Base-by-base conservation (phyloP, 2,888 invertebrate species). In the Ischnus inquisitorius region DNA sequence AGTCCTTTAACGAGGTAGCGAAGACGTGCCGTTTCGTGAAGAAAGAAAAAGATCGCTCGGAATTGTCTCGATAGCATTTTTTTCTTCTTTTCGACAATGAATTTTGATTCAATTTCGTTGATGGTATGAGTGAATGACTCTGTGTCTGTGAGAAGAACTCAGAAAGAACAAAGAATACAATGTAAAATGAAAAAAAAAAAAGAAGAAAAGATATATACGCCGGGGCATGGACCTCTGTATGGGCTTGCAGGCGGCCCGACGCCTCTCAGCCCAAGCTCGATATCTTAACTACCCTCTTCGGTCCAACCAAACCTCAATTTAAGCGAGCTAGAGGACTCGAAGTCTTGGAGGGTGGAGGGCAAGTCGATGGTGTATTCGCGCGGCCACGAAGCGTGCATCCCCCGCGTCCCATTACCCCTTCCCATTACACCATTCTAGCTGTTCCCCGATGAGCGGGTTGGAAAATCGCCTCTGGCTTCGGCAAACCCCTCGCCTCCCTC, bases 201-300 rank as follows among this genome's bases (percentile, higher is more conserved):
- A 22, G 2, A 39, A 46, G 28, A 19, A 43, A 39, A 46, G 68
- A 48, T 48, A 25, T 51, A 69, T 62, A 64, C 60, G 51, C 46
- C 51, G 12, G 79, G 68, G 51, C 60, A 80, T 80, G 79, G 48
- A 75, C 67, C 74, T 80, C 68, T 80, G 67, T 60, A 75, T 62
- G 72, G 67, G 67, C 22, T 62, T 19, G 74, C 67, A 34, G 72
- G 57, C 67, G 74, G 14, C 19, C 48, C 72, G 57, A 65, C 57
- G 65, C 46, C 65, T 67, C 79, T 74, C 75, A 75, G 75, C 14
- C 75, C 41, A 75, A 48, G 87, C 80, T 87, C 87, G 82, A 87
- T 87, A 87, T 85, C 87, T 87, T 87, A 87, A 87, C 87, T 87
- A 87, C 83, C 87, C 79, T 64, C 79, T 77, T 83, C 81, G 60